Evolutionary conservation across 2,113 vertebrate species (phyloP), one percentile per base, ranked within the genome.

Genomic region (Cnemophilus loriae): DNA sequence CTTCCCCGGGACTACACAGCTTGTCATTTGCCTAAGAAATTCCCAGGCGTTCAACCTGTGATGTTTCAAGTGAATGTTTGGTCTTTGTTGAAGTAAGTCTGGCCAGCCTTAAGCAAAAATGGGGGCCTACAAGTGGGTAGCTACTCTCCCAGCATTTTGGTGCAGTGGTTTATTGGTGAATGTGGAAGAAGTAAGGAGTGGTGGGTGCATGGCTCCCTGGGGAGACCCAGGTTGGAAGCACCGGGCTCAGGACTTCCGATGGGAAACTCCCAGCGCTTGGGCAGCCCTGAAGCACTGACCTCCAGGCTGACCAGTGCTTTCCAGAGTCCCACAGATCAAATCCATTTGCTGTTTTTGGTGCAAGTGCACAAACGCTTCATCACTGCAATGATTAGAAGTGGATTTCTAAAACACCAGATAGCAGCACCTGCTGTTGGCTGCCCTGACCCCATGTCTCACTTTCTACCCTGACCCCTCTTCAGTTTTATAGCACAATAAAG

Each of bases 171-270:
- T 63, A 17, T 20, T 76, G 74, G 32, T 37, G 47, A 39, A 8
- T 30, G 3, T 1, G 22, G 59, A 42, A 30, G 28, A 41, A 39
- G 11, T 32, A 12, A 68, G 44, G 17, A 30, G 10, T 33, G 39
- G 6, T 56, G 74, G 70, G 53, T 8, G 7, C 5, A 2, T 1
- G 3, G 46, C 23, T 17, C 22, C 3, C 1, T 6, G 9, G 67
- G 46, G 37, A 78, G 30, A 50, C 6, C 8, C n/a, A 27, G 33
- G 4, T 1, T 57, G 61, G 42, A n/a, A 55, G 27, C 28, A 22
- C 8, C 0, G 1, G 30, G 60, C 67, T 84, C 32, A 24, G 67
- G 46, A 42, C 12, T n/a, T 63, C 35, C 20, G 60, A 9, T 39
- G 19, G 39, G 56, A 81, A 70, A 8, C 15, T 33, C 12, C 16